Conservation (phyloP, 2,113 vertebrate species). For the Pogona vitticeps region DNA sequence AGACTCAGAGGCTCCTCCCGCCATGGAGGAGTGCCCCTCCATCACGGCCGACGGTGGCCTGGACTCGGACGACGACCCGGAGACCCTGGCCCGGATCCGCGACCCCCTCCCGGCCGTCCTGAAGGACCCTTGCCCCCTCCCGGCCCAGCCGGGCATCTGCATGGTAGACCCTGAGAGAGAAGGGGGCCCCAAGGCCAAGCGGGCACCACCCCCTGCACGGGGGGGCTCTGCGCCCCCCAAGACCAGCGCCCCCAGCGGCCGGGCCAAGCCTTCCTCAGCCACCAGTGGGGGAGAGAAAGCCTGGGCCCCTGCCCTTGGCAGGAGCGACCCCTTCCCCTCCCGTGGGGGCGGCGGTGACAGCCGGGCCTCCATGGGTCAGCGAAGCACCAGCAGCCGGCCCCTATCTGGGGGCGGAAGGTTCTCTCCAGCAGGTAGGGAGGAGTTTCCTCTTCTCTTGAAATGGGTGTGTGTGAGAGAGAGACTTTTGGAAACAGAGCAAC, state of each 20-base stretch:
- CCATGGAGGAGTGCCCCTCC: conserved; percentile 80
- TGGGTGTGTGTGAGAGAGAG: background rate
- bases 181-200: conserved; percentile 68
- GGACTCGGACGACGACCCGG: conserved; percentile 84
- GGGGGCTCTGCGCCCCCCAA: conserved; percentile 46
- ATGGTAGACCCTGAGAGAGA: conserved; percentile 86
- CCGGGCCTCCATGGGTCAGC: background rate
- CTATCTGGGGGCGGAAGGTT: background rate
- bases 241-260: conserved; percentile 61
- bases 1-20: conserved; percentile 80
- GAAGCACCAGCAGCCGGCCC: background rate
- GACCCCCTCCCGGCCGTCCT: conserved; percentile 84
- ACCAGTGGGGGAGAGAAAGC: conserved; percentile 36
- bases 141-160: conserved; percentile 85
- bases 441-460: background rate
- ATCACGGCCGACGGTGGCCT: conserved; percentile 74
- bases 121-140: conserved; percentile 84
- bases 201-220: conserved; percentile 29
- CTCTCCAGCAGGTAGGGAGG: conserved; percentile 37
- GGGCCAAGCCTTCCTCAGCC: conserved; percentile 1
- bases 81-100: conserved; percentile 59
- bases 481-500: too few relatives aligned
- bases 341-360: conserved; percentile 34
- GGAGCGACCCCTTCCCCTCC: conserved; percentile 14
- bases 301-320: background rate